Percentiles rank a stretch among this genome's conserved stretches.
These are phyloP conservation scores for Malurus leucopterus DNA, from an alignment of 2,797 vertebrate species.

Conservation along the genomic window DNA sequence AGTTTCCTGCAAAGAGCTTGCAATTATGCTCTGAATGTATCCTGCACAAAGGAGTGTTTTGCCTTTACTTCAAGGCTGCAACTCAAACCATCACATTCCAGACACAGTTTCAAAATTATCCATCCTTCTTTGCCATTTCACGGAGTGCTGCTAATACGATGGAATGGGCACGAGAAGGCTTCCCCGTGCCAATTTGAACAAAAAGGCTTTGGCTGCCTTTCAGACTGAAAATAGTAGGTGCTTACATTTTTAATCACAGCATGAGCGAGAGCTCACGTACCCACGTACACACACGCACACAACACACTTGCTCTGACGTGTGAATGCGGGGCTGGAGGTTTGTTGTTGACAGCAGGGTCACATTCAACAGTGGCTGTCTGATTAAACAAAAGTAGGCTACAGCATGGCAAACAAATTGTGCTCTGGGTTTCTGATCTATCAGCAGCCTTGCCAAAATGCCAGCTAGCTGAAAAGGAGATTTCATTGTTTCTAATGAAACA, in stretches of 20 bases:
- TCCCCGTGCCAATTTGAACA: conserved; percentile 54
- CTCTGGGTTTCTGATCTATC: conserved; percentile 36
- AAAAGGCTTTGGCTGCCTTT: conserved; percentile 70
- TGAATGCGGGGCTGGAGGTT: conserved; percentile 23
- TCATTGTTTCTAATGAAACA: conserved; percentile 60
- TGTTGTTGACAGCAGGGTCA: conserved; percentile 32
- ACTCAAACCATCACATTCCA: background rate
- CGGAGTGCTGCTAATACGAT: background rate
- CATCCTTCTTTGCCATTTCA: background rate
- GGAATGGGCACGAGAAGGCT: conserved; percentile 18
- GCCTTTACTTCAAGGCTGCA: background rate
- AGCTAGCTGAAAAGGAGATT: conserved; percentile 48
- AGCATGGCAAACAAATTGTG: conserved; percentile 45
- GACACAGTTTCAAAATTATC: background rate
- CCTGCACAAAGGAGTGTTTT: background rate
- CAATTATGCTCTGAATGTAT: background rate
- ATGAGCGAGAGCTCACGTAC: conserved; percentile 78
- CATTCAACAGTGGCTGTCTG: conserved; percentile 34
- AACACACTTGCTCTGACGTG: conserved; percentile 36
- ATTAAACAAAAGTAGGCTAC: conserved; percentile 54
- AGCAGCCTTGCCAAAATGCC: conserved; percentile 49
- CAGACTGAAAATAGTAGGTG: conserved; percentile 77
- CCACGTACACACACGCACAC: conserved; percentile 44
- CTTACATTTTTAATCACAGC: conserved; percentile 68
- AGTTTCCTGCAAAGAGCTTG: background rate